Evolutionary conservation across 2,113 vertebrate genomes (phyloP).

Genomic region (Tetrax tetrax): DNA sequence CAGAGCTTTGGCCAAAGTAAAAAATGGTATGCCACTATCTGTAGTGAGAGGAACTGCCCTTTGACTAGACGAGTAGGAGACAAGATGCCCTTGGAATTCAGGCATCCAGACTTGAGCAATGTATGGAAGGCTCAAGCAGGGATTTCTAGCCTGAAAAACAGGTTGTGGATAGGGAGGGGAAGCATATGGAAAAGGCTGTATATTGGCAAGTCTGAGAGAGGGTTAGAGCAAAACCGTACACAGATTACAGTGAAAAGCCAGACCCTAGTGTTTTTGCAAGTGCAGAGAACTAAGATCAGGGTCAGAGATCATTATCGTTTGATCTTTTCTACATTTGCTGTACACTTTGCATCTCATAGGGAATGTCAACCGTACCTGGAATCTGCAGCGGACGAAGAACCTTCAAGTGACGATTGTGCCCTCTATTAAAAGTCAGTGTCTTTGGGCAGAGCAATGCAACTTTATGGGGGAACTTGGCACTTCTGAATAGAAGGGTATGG

Average conservation of each 20-base stretch:
- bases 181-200: background rate
- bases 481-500: background rate
- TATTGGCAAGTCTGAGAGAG: background rate
- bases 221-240: background rate
- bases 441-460: background rate
- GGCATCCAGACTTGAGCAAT: background rate
- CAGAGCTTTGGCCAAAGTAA: background rate
- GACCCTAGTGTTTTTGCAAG: background rate
- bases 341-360: slow-evolving; percentile 15
- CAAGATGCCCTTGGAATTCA: background rate
- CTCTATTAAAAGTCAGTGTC: slow-evolving; percentile 76
- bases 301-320: background rate
- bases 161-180: background rate
- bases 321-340: background rate
- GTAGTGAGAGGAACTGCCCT: background rate
- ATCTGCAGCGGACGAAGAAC: slow-evolving; percentile 76
- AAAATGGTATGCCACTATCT: background rate
- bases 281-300: background rate
- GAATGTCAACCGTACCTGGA: slow-evolving; percentile 77
- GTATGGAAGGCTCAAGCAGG: background rate
- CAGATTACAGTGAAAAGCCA: background rate
- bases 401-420: slow-evolving; percentile 78
- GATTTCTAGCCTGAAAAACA: background rate
- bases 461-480: background rate
- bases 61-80: background rate